Evolutionary conservation across 2,797 vertebrate genomes (phyloP).

Genomic region (Diceros bicornis): DNA sequence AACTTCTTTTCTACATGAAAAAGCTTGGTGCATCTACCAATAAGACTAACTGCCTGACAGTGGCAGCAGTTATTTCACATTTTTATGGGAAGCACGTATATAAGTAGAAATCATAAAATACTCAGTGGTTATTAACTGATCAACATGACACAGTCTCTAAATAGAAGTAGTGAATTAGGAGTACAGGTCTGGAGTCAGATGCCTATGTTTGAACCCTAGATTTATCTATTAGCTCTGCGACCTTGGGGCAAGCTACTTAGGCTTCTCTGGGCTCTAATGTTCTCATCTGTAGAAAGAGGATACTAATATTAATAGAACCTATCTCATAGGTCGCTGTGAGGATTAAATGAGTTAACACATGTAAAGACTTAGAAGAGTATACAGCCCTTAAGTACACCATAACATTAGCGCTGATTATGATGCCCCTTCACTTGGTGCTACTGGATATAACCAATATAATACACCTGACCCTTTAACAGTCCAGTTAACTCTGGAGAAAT

Average conservation of each 20-base stretch:
- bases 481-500: conserved; percentile 41
- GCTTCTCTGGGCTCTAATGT: not conserved
- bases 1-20: conserved; percentile 60
- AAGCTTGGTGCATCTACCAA: conserved; percentile 43
- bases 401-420: conserved; percentile 9
- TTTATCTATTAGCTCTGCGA: conserved; percentile 49
- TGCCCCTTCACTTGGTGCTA: not conserved
- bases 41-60: conserved; percentile 54
- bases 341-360: conserved; percentile 6
- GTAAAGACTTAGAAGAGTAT: not conserved
- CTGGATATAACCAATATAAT: conserved; percentile 2
- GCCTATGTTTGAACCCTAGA: not conserved
- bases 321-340: not conserved
- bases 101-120: conserved; percentile 48
- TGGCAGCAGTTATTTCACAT: not conserved
- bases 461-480: conserved; percentile 38
- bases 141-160: conserved; percentile 39
- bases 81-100: conserved; percentile 38
- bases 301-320: conserved; percentile 33
- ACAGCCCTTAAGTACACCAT: not conserved
- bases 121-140: conserved; percentile 10
- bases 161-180: conserved; percentile 3
- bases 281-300: conserved; percentile 29
- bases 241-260: conserved; percentile 42
- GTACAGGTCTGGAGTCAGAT: not conserved